A percentile compares a stretch with the other conserved stretches of the same genome.
These are phyloP conservation scores for Gallinago solitaria DNA, from an alignment of 2,797 vertebrate species.

Conservation along the genomic window DNA sequence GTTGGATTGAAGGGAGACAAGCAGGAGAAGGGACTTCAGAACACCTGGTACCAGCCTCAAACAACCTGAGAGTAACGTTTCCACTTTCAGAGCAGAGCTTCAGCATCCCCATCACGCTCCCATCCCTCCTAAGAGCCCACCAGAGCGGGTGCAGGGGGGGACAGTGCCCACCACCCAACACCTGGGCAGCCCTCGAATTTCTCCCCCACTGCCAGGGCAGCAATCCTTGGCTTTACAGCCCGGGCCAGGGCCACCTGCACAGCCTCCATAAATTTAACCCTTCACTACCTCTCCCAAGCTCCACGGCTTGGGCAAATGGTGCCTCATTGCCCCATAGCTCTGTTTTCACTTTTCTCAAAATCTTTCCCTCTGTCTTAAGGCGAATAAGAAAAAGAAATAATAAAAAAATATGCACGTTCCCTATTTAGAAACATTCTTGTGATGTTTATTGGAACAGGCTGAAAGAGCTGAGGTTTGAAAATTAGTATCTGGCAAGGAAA, in stretches of 20 bases:
- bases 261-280: neutral
- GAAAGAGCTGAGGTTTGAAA: slow-evolving; percentile 71
- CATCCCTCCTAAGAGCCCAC: neutral
- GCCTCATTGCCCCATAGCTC: neutral
- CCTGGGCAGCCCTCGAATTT: neutral
- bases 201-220: neutral
- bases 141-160: fast-evolving
- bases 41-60: neutral
- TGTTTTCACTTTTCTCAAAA: neutral
- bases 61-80: fast-evolving
- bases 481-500: slow-evolving; percentile 70
- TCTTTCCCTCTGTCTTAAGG: neutral
- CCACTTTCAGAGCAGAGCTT: neutral
- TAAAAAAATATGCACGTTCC: neutral
- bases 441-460: slow-evolving; percentile 64
- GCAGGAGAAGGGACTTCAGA: neutral
- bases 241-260: neutral
- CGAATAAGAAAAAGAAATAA: neutral
- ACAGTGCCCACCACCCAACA: fast-evolving
- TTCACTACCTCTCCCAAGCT: neutral
- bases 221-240: neutral
- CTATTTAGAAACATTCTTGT: slow-evolving; percentile 68
- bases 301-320: fast-evolving
- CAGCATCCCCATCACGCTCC: neutral
- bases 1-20: neutral